phyloP scores from a whole-genome alignment of 2,113 vertebrate genomes.

The Periophthalmodon schlosseri region DNA sequence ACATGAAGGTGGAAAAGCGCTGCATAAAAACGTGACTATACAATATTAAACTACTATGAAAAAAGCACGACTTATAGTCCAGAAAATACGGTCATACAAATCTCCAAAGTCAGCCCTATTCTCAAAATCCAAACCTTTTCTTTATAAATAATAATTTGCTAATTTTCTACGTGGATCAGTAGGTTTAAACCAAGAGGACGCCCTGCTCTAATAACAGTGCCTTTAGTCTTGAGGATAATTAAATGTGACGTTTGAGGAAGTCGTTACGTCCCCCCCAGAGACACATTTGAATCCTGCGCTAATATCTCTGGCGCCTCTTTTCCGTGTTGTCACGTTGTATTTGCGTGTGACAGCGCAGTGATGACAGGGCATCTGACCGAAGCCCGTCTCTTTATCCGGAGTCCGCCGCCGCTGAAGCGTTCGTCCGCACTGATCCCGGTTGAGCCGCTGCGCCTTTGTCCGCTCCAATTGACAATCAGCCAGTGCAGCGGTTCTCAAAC shows the following conservation, averaged over 20 bases:
- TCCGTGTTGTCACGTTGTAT: not conserved
- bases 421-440: constrained; percentile 56
- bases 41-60: no score
- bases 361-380: constrained; percentile 3
- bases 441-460: constrained; percentile 47
- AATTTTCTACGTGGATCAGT: no score
- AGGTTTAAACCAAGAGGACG: no score
- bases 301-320: not conserved
- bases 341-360: not conserved
- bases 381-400: constrained; percentile 41
- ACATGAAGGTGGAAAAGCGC: no score
- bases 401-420: constrained; percentile 61
- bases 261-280: not conserved
- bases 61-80: no score
- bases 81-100: no score
- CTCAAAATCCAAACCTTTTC: no score
- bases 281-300: constrained; percentile 18
- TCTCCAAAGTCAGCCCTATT: no score
- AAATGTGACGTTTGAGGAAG: not conserved
- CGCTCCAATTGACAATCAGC: constrained; percentile 36
- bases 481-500: constrained; percentile 15
- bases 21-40: no score
- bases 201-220: no score
- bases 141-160: no score
- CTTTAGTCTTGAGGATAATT: not conserved